phyloP scores from a whole-genome alignment of 2,113 vertebrate species.

The Trogon surrucura region DNA sequence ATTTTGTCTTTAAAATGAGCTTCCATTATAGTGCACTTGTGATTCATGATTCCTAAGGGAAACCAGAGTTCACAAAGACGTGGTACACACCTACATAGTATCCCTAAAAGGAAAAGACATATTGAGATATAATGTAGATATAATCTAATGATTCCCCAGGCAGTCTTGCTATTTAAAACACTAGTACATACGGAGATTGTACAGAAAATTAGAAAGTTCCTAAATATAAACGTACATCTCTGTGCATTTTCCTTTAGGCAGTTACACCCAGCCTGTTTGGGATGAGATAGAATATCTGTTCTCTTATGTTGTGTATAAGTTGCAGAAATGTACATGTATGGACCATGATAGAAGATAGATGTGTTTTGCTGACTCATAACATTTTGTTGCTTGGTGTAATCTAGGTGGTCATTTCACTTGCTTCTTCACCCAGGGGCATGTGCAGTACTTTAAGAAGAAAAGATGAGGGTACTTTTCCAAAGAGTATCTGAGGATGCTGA shows the following conservation, averaged over 20 bases:
- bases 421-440: not conserved
- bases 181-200: not conserved
- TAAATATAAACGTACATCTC: not conserved
- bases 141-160: not conserved
- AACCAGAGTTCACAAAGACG: not conserved
- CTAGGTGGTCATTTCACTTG: not conserved
- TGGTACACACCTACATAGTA: not conserved
- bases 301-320: not conserved
- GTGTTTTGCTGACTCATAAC: not conserved
- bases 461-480: not conserved
- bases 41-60: not conserved
- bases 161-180: not conserved
- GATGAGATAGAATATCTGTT: not conserved
- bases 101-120: not conserved
- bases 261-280: not conserved
- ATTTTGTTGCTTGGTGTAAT: not conserved
- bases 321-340: not conserved
- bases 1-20: not conserved
- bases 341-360: not conserved
- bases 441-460: not conserved
- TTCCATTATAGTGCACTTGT: not conserved
- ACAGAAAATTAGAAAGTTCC: not conserved
- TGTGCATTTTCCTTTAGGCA: not conserved
- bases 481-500: not conserved
- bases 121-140: not conserved